Evolutionary conservation across 2,113 vertebrate genomes (phyloP), one percentile per base, ranked within the genome.

Genomic region (Abramis brama): DNA sequence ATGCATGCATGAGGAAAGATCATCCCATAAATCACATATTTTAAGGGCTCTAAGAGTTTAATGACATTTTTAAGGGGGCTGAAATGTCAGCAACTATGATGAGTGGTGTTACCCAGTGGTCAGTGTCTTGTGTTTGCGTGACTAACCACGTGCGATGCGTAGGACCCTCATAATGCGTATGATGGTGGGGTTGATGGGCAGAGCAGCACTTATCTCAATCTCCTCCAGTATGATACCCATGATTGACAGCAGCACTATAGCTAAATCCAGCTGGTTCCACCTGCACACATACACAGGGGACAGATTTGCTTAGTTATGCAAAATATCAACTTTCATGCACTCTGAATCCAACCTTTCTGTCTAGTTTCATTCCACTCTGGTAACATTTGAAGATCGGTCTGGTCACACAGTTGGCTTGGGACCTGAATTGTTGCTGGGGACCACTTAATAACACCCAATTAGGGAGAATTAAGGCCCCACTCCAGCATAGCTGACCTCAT

Each of bases 181-280:
- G 93, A 99, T 99, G 57, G 98, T 99, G 80, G 98, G 98, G 91
- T 99, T 99, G 94, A 99, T 99, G 88, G 98, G 98, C 83, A 99
- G 95, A 4, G 97, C 97, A 0, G 98, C 96, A 0, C 97, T 99
- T 90, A 99, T 98, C 93, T 99, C 97, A 4, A 99, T 99, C 94
- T 99, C 98, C 92, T 99, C 97, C 93, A 99, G 50, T 0, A 94
- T 99, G 93, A 99, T 99, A 85, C 97, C 98, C 97, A 99, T 98
- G 88, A 99, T 94, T 0, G 97, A 99, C 79, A 99, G 94, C 83
- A 99, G 94, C 87, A 99, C 98, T 25, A 99, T 99, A 91, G 97
- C 97, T 93, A 99, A 92, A 91, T 99, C 98, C 91, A 99, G 93
- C 91, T 99, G 97, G 94, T 99, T 99, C 97, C 97, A 99, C 94